Base-by-base conservation (phyloP, 2,113 vertebrate species). In the Hemiprocne comata region DNA sequence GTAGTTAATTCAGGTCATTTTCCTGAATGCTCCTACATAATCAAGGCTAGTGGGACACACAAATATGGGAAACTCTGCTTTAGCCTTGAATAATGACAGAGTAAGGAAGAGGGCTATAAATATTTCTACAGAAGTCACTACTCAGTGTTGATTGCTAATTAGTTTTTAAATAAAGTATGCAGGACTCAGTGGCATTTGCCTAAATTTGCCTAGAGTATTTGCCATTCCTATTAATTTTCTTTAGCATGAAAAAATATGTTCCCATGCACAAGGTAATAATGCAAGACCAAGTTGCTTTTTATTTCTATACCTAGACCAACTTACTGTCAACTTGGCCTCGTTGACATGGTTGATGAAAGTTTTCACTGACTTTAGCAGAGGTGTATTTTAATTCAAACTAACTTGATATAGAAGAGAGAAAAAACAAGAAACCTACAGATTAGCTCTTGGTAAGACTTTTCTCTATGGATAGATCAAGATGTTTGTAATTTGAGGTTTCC, bases 201-300 rank as follows among this genome's bases (percentile, higher is more conserved):
- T 89, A 51, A 62, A 87, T 96, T 87, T 94, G 50, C 50, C 38
- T 93, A 57, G 25, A 76, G 31, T 76, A 62, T 90, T 85, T 93
- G 48, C 40, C 42, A 83, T 82, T 88, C 64, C 38, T 80, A 44
- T 64, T 91, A 66, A 82, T 83, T 95, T 80, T 64, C 40, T 91
- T 83, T 36, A 76, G 34, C 24, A 28, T 67, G 34, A 60, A 72
- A 55, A 67, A 53, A 26, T 42, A 40, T 26, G 33, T 91, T 90
- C 65, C 38, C 53, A 64, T 67, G 48, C 20, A 75, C 18, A 42
- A 34, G 14, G n/a, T 94, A 80, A 61, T 57, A 54, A 79, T 66
- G 64, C 33, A 83, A 93, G 36, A 50, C 14, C 1, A 2, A 85
- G 11, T 9, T 60, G 57, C 11, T 67, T 40, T 93, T 83, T 51